Percentiles rank a stretch among this genome's conserved stretches.
Evolutionary conservation across 1,140 invertebrate genomes (phyloP).

Genomic region (Ridgeia piscesae): DNA sequence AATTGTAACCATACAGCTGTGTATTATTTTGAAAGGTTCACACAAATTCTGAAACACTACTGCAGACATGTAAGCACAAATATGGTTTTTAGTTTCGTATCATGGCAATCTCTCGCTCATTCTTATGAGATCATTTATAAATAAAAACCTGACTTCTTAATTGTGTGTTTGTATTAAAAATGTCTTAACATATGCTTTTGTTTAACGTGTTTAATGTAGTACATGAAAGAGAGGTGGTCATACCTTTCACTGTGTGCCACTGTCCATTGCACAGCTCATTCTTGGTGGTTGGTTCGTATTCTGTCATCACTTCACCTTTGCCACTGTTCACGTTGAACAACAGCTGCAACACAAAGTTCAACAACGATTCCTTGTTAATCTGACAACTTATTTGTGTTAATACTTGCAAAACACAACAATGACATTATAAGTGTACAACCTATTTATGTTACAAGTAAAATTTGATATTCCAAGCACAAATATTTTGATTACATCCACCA

Average conservation of each 20-base stretch:
- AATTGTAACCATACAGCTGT: slow-evolving; percentile 6
- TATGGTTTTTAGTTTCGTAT: no score
- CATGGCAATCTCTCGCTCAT: background rate
- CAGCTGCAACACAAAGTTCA: slow-evolving; percentile 54
- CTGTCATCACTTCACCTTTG: slow-evolving; percentile 74
- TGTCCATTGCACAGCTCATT: slow-evolving; percentile 86
- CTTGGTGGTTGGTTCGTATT: slow-evolving; percentile 70
- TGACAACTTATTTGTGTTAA: background rate
- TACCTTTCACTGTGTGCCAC: slow-evolving; percentile 89
- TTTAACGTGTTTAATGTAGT: background rate
- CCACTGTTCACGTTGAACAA: slow-evolving; percentile 84
- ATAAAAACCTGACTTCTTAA: background rate
- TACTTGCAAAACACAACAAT: background rate
- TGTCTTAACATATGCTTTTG: no score
- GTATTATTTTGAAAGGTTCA: background rate
- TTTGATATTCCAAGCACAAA: no score
- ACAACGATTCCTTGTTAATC: background rate
- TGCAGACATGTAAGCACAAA: no score
- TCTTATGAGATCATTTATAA: background rate
- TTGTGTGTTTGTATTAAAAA: no score
- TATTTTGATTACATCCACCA: no score
- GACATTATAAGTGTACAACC: no score
- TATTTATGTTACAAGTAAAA: no score
- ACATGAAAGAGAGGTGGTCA: background rate
- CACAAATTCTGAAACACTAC: no score